Base-by-base conservation (phyloP, 2,113 vertebrate species). In the Tor tambroides region DNA sequence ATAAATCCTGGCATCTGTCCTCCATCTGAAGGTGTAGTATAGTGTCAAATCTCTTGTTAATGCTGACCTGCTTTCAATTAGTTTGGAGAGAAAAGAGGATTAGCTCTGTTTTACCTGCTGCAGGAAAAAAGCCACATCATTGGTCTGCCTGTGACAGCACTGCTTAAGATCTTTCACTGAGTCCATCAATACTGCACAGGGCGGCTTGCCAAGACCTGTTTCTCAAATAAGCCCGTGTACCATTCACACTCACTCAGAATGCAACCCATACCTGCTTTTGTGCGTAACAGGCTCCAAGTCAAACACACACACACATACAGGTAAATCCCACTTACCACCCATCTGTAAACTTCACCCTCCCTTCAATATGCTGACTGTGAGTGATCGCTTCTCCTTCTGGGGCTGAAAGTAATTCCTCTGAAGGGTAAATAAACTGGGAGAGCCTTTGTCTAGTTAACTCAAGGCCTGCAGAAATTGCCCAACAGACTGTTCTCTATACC, bases 71-170 rank as follows among this genome's bases (percentile, higher is more conserved):
- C 83, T 59, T 89, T 81, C 82, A 77, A 85, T 89, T 83, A 79
- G 72, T 89, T 83, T 87, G 92, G 89, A 65, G 63, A 54, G 85
- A 89, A 91, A 86, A 91, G 89, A 91, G 91, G 91, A 89, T 89
- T 84, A 86, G 69, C 54, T 87, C 77, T 41, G 75, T 89, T 86
- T 63, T 86, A 80, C 87, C 78, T 88, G 84, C 69, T 46, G 71
- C 80, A 32, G 59, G 81, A 59, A 90, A 46, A 90, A 88, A 84
- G 79, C 74, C 71, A 82, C 80, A 87, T 85, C 65, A 87, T 89
- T 76, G 87, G 79, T 28, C 49, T 85, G 54, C 38, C 79, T 26
- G 28, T 59, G 82, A 78, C 89, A 77, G 83, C 77, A n/a, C 54
- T 85, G 71, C 85, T 79, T 80, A 86, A 75, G 63, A 80, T 80